These are phyloP conservation scores for Pollenia angustigena DNA, from an alignment of 2,888 invertebrate genomes.

Conservation along the genomic window DNA sequence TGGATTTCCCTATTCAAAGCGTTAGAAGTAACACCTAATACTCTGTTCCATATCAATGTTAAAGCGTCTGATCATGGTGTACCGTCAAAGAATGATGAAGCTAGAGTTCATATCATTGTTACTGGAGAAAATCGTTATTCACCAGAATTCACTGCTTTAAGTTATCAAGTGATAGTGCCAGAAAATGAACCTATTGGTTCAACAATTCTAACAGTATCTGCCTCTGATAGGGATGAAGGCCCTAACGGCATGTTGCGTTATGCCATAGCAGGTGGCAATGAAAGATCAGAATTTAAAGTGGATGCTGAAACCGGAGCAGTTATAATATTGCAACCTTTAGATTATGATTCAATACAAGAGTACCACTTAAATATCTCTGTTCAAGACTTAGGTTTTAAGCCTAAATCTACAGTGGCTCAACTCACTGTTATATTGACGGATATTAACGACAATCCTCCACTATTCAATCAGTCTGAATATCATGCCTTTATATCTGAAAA, in stretches of 20 bases:
- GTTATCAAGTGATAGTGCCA: conserved; percentile 95
- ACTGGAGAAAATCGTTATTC: conserved; percentile 93
- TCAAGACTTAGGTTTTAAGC: conserved; percentile 92
- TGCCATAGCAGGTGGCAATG: conserved; percentile 92
- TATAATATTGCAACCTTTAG: conserved; percentile 91
- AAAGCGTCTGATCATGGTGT: conserved; percentile 94
- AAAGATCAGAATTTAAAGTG: conserved; percentile 91
- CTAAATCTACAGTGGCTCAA: conserved; percentile 90
- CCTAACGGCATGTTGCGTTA: conserved; percentile 96
- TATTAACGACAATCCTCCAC: conserved; percentile 96
- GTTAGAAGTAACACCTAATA: conserved; percentile 85
- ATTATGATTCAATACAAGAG: conserved; percentile 93
- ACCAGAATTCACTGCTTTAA: conserved; percentile 92
- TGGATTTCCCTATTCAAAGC: conserved; percentile 90
- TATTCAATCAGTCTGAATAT: conserved; percentile 91
- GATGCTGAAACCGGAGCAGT: conserved; percentile 91
- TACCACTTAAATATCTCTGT: conserved; percentile 95
- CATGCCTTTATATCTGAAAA: conserved; percentile 94
- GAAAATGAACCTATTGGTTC: conserved; percentile 95
- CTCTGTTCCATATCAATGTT: conserved; percentile 88
- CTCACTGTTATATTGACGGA: conserved; percentile 94
- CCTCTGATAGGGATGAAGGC: conserved; percentile 93
- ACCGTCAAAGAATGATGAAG: conserved; percentile 92
- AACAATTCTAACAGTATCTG: conserved; percentile 92
- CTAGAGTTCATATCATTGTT: conserved; percentile 89